phyloP scores from a whole-genome alignment of 92 coral and sea anemone genomes.

The Hydrozoanthus gracilis region DNA sequence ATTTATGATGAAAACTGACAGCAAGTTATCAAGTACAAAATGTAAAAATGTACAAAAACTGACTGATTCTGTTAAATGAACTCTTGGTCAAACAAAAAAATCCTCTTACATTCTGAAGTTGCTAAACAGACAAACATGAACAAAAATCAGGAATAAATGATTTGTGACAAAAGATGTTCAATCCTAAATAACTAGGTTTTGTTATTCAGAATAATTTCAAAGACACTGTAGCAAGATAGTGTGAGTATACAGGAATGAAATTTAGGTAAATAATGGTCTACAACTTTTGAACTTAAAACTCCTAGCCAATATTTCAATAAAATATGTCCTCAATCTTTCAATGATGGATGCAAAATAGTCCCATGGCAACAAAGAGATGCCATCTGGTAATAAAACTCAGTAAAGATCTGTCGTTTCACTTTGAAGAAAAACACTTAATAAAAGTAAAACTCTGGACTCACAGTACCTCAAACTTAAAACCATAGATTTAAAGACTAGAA shows the following conservation, averaged over 20 bases:
- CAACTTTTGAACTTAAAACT: neutral
- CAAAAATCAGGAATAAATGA: neutral
- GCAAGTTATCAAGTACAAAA: neutral
- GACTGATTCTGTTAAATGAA: neutral
- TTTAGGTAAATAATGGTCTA: neutral
- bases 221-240: too few relatives aligned
- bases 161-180: neutral
- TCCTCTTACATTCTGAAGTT: slow-evolving; percentile 33
- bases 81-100: neutral
- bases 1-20: neutral
- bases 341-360: neutral
- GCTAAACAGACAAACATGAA: neutral
- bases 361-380: slow-evolving; percentile 16
- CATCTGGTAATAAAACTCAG: neutral
- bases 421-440: neutral
- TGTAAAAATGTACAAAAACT: neutral
- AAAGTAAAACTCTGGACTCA: neutral
- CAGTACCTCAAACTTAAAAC: neutral
- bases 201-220: neutral
- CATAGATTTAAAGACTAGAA: neutral
- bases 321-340: neutral
- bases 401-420: neutral
- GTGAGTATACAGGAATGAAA: neutral
- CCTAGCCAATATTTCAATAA: slow-evolving; percentile 1
- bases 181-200: neutral